phyloP scores from a whole-genome alignment of 2,888 invertebrate genomes.

The Heteropelma amictum region DNA sequence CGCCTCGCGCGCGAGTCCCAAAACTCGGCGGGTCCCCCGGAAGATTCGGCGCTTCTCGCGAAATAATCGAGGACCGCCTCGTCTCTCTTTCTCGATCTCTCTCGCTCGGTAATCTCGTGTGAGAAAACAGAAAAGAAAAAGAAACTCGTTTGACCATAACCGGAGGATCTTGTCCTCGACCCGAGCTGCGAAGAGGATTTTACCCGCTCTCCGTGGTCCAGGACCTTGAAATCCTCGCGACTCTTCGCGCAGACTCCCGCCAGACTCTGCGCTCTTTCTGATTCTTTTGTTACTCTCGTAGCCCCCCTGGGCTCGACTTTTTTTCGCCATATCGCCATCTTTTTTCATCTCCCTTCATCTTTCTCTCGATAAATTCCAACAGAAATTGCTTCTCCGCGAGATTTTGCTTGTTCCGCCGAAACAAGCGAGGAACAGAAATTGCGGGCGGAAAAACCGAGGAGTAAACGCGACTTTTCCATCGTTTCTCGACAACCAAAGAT shows the following conservation, averaged over 20 bases:
- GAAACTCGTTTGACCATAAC: conserved; percentile 49
- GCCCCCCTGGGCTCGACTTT: conserved; percentile 6
- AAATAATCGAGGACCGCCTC: conserved; percentile 9
- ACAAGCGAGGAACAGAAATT: no score
- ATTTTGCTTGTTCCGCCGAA: conserved; percentile 16
- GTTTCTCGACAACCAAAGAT: no score
- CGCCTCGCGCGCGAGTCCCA: conserved; percentile 33
- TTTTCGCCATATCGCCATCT: conserved; percentile 4
- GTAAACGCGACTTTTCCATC: no score
- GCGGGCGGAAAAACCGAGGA: no score
- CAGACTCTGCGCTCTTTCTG: conserved; percentile 28
- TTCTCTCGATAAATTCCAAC: conserved; percentile 19
- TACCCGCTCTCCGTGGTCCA: conserved; percentile 1
- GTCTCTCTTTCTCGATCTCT: conserved; percentile 4
- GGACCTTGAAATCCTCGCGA: conserved; percentile 51
- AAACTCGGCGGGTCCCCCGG: conserved; percentile 24
- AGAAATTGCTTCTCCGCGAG: background rate
- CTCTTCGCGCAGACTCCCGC: conserved; percentile 43
- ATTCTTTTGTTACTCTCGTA: background rate
- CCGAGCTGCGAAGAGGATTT: conserved; percentile 22
- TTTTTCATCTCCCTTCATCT: conserved; percentile 1
- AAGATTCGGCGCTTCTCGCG: conserved; percentile 29
- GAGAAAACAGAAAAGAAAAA: background rate
- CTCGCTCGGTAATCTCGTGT: conserved; percentile 19
- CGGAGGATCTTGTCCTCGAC: conserved; percentile 39